Base-by-base conservation (phyloP, 2,888 invertebrate genomes). In the Cetonia aurata region DNA sequence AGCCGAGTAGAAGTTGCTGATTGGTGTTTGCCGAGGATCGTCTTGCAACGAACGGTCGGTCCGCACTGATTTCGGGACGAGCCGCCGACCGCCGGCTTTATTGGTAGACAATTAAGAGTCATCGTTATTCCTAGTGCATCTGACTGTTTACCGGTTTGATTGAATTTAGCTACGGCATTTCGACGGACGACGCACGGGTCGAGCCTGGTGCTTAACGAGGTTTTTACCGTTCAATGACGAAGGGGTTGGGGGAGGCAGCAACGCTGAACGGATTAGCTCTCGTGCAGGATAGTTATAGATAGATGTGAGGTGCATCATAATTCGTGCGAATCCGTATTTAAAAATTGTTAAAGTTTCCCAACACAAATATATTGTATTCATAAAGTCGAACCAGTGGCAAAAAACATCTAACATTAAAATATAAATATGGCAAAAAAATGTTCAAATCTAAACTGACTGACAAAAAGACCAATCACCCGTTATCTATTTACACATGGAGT, bases 21-120 rank as follows among this genome's bases (percentile, higher is more conserved):
- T 83, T 83, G 82, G 80, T 83, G 80, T 83, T 84, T 83, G 82
- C 81, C 76, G 75, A 83, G 83, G 83, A 83, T 82, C 83, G 82
- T 80, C 82, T 82, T 82, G 79, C 79, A 78, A 76, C 76, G 79
- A 78, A 77, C 79, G 75, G 76, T 75, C 75, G 77, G 78, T 76
- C 75, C 75, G 78, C 79, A 75, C 79, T 79, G 81, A 81, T 81
- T 82, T 80, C 76, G 67, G 76, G 73, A 37, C 12, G 55, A 9
- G 33, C 37, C 33, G 33, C 33, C 75, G 78, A 78, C 80, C 80
- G 79, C 80, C 77, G 79, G 56, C 80, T 80, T 80, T 83, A 82
- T 82, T 81, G 82, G 81, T 81, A 81, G 82, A 82, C 83, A 84
- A 84, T 84, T 84, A 84, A 81, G 82, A 82, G 80, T 80, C 83